A percentile compares a stretch with the other conserved stretches of the same genome.
Conservation (phyloP, 92 coral and sea anemone genomes). For the Bergia puertoricense region DNA sequence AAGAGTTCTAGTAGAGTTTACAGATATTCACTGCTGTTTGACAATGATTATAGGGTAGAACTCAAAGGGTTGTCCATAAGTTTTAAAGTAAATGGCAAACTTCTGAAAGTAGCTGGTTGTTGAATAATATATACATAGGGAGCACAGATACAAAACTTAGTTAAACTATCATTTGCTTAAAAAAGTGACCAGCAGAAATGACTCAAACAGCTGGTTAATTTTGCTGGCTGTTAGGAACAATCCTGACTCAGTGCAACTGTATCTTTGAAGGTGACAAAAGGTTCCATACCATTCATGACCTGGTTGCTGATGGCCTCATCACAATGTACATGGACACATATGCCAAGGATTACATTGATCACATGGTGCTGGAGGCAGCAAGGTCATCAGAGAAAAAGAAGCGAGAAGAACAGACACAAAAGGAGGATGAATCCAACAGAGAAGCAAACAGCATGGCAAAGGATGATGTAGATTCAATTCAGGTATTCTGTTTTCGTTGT, state of each 20-base stretch:
- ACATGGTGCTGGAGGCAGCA: conserved; percentile 78
- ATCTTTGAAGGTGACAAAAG: conserved; percentile 82
- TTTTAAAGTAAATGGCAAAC: too few species aligned
- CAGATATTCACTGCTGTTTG: conserved; percentile 14
- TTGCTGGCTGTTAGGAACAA: too few species aligned
- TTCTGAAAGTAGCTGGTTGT: too few species aligned
- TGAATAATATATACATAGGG: too few species aligned
- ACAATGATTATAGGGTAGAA: neutral
- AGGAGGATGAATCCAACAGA: neutral
- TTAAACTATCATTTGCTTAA: too few species aligned
- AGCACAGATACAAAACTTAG: too few species aligned
- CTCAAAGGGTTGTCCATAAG: neutral
- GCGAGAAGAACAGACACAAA: conserved; percentile 14
- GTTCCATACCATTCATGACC: conserved; percentile 92
- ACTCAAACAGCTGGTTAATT: too few species aligned
- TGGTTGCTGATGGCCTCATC: conserved; percentile 97
- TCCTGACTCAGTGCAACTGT: neutral
- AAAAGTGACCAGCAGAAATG: too few species aligned
- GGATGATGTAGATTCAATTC: conserved; percentile 35
- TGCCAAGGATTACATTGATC: conserved; percentile 96
- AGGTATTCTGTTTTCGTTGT: conserved; percentile 2
- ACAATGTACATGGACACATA: conserved; percentile 94
- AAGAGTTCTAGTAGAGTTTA: too few species aligned
- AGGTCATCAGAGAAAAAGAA: conserved; percentile 36
- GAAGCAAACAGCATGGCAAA: neutral